Evolutionary conservation across 2,888 invertebrate species (phyloP).

Genomic region (Choristoneura rosaceana): DNA sequence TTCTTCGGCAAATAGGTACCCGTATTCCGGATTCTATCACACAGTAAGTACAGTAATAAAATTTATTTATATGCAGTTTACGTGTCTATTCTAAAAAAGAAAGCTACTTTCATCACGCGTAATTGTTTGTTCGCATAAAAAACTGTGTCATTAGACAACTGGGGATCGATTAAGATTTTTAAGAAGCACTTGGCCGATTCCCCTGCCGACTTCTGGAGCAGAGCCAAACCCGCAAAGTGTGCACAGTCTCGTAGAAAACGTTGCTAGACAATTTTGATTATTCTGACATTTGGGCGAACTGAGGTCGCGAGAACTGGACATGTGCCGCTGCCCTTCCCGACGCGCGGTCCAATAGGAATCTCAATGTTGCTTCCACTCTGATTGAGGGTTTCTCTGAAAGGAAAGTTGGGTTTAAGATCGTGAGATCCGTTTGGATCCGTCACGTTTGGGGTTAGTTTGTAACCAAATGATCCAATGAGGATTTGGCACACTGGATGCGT

Average conservation of each 20-base stretch:
- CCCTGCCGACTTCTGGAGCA: background rate
- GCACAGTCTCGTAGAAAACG: background rate
- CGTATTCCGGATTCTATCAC: too few relatives aligned
- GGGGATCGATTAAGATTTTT: constrained; percentile 18
- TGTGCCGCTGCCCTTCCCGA: too few relatives aligned
- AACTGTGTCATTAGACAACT: constrained; percentile 35
- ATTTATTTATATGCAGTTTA: background rate
- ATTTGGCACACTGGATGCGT: too few relatives aligned
- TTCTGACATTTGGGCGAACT: background rate
- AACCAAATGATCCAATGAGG: background rate
- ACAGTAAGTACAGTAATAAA: too few relatives aligned
- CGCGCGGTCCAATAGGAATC: too few relatives aligned
- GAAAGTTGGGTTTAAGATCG: too few relatives aligned
- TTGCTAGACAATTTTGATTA: constrained; percentile 5
- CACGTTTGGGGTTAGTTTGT: too few relatives aligned
- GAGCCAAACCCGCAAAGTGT: background rate
- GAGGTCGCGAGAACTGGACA: too few relatives aligned
- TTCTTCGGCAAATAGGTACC: too few relatives aligned
- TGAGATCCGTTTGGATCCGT: too few relatives aligned
- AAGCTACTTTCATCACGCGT: constrained; percentile 20
- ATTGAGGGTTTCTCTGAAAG: too few relatives aligned
- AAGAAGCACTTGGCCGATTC: constrained; percentile 26
- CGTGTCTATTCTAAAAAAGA: background rate
- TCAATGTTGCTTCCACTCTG: too few relatives aligned
- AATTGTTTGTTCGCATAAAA: constrained; percentile 10